Evolutionary conservation across 1,140 invertebrate genomes (phyloP).

Genomic region (Listronotus bonariensis): DNA sequence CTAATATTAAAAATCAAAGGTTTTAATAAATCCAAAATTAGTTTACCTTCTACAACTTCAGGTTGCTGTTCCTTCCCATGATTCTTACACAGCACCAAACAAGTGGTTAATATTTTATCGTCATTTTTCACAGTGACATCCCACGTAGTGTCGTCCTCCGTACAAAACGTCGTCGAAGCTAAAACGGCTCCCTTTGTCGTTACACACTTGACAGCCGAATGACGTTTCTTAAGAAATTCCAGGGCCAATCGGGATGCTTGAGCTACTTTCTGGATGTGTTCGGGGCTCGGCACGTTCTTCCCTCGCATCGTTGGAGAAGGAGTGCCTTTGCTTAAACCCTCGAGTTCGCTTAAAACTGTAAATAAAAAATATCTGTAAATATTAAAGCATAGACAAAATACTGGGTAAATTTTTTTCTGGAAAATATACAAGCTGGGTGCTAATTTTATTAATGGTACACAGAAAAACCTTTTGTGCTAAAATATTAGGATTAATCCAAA

Average conservation of each 20-base stretch:
- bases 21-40: too few species aligned
- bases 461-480: too few species aligned
- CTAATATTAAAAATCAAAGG: too few species aligned
- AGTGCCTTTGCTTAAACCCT: slow-evolving; percentile 76
- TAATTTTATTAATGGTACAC: too few species aligned
- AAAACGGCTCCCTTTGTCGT: slow-evolving; percentile 86
- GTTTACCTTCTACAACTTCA: slow-evolving; percentile 39
- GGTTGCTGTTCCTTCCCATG: slow-evolving; percentile 42
- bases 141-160: slow-evolving; percentile 73
- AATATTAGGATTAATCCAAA: too few species aligned
- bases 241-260: slow-evolving; percentile 73
- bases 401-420: too few species aligned
- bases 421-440: too few species aligned
- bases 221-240: slow-evolving; percentile 66
- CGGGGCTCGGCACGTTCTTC: slow-evolving; percentile 46
- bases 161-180: slow-evolving; percentile 79
- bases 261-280: slow-evolving; percentile 68
- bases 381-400: too few species aligned
- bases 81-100: slow-evolving; percentile 70
- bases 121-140: slow-evolving; percentile 78
- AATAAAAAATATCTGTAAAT: too few species aligned
- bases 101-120: slow-evolving; percentile 88
- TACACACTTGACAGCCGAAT: slow-evolving; percentile 72
- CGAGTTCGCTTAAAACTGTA: slow-evolving; percentile 86
- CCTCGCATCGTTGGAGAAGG: slow-evolving; percentile 39